Conservation (phyloP, 2,888 invertebrate species). For the Drosophila silvestris region DNA sequence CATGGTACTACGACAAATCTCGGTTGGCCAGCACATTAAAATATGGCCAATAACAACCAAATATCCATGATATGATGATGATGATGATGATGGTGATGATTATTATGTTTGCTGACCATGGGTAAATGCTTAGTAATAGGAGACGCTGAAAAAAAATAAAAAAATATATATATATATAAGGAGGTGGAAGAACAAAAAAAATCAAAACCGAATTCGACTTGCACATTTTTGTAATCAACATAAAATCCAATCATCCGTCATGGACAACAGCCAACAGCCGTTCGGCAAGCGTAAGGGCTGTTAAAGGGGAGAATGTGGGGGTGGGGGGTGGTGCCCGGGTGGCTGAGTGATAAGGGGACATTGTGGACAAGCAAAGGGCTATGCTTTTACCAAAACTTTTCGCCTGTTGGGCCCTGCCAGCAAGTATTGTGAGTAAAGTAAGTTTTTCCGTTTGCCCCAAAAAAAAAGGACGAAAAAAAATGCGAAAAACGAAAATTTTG, state of each 20-base stretch:
- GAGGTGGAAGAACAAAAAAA: slow-evolving; percentile 42
- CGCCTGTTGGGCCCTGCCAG: slow-evolving; percentile 19
- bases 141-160: slow-evolving; percentile 26
- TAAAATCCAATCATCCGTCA: slow-evolving; percentile 80
- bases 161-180: background rate
- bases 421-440: slow-evolving; percentile 41
- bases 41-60: slow-evolving; percentile 77
- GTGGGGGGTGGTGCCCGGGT: background rate
- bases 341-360: background rate
- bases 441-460: slow-evolving; percentile 63
- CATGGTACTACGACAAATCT: slow-evolving; percentile 79
- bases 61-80: slow-evolving; percentile 59
- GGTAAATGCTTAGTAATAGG: slow-evolving; percentile 57
- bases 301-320: background rate
- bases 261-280: slow-evolving; percentile 72
- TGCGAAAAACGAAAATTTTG: slow-evolving; percentile 78
- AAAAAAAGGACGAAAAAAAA: slow-evolving; percentile 43
- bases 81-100: slow-evolving; percentile 21
- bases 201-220: slow-evolving; percentile 67
- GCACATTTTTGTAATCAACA: slow-evolving; percentile 78
- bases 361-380: slow-evolving; percentile 61
- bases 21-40: slow-evolving; percentile 75
- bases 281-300: slow-evolving; percentile 12
- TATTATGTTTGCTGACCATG: slow-evolving; percentile 43
- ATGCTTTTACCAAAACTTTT: slow-evolving; percentile 25